Percentiles rank a stretch among this genome's conserved stretches.
Conservation (phyloP, 2,888 invertebrate genomes). For the Drosophila meridionalis region DNA sequence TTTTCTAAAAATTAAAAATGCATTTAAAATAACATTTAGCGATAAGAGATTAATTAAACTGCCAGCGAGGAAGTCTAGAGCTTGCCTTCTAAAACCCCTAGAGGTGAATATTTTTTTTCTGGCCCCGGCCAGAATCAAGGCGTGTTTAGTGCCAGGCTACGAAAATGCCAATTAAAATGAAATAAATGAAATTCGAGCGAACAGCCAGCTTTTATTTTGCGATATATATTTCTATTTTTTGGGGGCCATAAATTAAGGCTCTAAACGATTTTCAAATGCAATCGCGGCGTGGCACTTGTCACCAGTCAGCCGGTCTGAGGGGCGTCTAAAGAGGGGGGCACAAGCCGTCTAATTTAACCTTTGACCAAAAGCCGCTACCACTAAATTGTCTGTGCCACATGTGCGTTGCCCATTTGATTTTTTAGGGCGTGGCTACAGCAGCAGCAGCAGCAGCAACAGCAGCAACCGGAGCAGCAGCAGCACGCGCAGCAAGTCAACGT, state of each 20-base stretch:
- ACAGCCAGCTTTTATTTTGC: slow-evolving; percentile 20
- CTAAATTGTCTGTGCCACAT: slow-evolving; percentile 54
- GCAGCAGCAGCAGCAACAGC: slow-evolving; percentile 47
- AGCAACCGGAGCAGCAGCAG: slow-evolving; percentile 34
- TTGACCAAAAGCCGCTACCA: slow-evolving; percentile 78
- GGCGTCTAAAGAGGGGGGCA: slow-evolving; percentile 4
- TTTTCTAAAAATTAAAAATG: slow-evolving; percentile 59
- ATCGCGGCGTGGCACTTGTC: slow-evolving; percentile 74
- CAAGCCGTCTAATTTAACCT: slow-evolving; percentile 75
- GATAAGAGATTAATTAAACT: slow-evolving; percentile 78
- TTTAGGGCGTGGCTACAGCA: slow-evolving; percentile 62
- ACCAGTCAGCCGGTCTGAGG: slow-evolving; percentile 54
- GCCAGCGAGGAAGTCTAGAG: slow-evolving; percentile 59
- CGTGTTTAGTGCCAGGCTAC: slow-evolving; percentile 61
- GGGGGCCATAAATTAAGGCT: slow-evolving; percentile 69
- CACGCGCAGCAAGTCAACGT: slow-evolving; percentile 73
- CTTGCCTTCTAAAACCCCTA: slow-evolving; percentile 7
- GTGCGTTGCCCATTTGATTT: slow-evolving; percentile 53
- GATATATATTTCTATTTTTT: slow-evolving; percentile 22
- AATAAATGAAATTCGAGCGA: slow-evolving; percentile 71
- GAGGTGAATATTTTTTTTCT: slow-evolving; percentile 6
- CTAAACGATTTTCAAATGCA: slow-evolving; percentile 67
- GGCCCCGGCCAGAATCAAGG: slow-evolving; percentile 56
- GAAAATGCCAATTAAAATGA: slow-evolving; percentile 71
- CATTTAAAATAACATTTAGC: slow-evolving; percentile 67